phyloP scores from a whole-genome alignment of 1,140 invertebrate species.

The Heliothis virescens region DNA sequence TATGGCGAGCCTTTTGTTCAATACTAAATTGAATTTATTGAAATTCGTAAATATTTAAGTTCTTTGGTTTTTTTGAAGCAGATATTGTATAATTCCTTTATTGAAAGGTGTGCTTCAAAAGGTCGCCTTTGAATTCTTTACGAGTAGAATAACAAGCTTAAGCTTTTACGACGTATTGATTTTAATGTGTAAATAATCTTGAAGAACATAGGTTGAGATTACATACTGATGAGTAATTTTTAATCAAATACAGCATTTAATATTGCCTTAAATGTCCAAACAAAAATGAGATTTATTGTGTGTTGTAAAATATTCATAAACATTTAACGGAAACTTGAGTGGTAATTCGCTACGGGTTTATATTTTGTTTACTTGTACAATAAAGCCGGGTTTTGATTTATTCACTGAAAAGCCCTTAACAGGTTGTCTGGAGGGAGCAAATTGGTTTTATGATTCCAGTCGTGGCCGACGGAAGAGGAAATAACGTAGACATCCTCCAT shows the following conservation, averaged over 20 bases:
- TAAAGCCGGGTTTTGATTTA: slow-evolving; percentile 34
- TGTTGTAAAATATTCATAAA: slow-evolving; percentile 1
- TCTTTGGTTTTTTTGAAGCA: slow-evolving; percentile 4
- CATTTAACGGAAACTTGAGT: slow-evolving; percentile 11
- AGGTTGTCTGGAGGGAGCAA: slow-evolving; percentile 32
- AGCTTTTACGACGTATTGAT: slow-evolving; percentile 9
- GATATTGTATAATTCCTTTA: slow-evolving; percentile 12
- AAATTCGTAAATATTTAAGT: neutral
- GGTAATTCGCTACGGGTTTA: slow-evolving; percentile 12
- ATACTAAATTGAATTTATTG: neutral
- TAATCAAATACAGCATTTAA: neutral
- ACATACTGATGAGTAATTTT: neutral
- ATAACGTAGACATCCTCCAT: slow-evolving; percentile 24
- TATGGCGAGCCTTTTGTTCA: neutral
- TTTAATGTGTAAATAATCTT: neutral
- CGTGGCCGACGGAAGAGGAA: slow-evolving; percentile 27
- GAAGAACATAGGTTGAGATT: neutral
- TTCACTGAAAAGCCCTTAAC: slow-evolving; percentile 27
- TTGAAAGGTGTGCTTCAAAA: slow-evolving; percentile 3
- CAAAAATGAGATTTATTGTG: neutral
- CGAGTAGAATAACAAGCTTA: neutral
- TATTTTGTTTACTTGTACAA: slow-evolving; percentile 12
- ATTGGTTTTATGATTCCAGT: slow-evolving; percentile 47
- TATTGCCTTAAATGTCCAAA: neutral
- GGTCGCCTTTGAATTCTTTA: slow-evolving; percentile 20